Evolutionary conservation across 2,113 vertebrate species (phyloP).

Genomic region (Blennius ocellaris): DNA sequence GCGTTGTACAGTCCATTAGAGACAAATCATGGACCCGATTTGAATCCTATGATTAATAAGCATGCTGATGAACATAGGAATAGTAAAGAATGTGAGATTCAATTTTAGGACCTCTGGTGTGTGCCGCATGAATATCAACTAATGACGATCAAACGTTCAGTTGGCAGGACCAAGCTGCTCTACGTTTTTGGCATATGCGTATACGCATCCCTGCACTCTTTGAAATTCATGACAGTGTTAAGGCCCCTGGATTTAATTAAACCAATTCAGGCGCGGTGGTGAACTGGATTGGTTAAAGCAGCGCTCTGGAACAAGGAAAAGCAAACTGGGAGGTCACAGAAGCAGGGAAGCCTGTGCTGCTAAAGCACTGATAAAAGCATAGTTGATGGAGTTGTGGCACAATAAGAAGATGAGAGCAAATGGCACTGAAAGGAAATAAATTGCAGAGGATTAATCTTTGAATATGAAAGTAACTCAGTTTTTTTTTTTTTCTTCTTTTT

Average conservation of each 20-base stretch:
- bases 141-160: slow-evolving; percentile 72
- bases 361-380: slow-evolving; percentile 56
- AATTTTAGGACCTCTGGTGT: slow-evolving; percentile 58
- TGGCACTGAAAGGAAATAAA: not conserved
- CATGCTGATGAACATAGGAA: slow-evolving; percentile 54
- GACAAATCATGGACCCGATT: slow-evolving; percentile 65
- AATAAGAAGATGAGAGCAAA: slow-evolving; percentile 38
- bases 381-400: slow-evolving; percentile 32
- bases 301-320: slow-evolving; percentile 62
- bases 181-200: slow-evolving; percentile 60
- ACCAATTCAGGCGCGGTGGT: slow-evolving; percentile 67
- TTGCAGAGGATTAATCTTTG: slow-evolving; percentile 27
- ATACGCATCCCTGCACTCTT: slow-evolving; percentile 57
- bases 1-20: slow-evolving; percentile 71
- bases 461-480: slow-evolving; percentile 12
- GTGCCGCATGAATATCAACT: slow-evolving; percentile 73
- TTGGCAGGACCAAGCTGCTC: slow-evolving; percentile 56
- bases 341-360: slow-evolving; percentile 54
- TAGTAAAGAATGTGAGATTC: slow-evolving; percentile 68
- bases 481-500: too few species aligned
- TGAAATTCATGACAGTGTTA: slow-evolving; percentile 77
- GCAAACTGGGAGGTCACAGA: slow-evolving; percentile 58
- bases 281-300: slow-evolving; percentile 70
- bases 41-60: slow-evolving; percentile 73
- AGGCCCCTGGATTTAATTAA: slow-evolving; percentile 80